Conservation (phyloP, 2,888 invertebrate species). For the Beris chalybata region DNA sequence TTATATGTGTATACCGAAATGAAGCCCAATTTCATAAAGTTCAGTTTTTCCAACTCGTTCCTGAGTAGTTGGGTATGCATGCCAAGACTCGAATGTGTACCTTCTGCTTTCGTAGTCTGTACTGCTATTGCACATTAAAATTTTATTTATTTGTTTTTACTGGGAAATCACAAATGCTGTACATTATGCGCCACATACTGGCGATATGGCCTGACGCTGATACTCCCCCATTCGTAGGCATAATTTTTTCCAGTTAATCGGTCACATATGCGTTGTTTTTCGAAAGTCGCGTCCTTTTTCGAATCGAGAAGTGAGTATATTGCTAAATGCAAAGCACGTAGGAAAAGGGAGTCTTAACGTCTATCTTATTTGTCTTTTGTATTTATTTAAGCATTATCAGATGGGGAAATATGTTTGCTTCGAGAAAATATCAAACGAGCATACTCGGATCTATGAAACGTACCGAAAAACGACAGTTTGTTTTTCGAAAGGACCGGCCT, state of each 20-base stretch:
- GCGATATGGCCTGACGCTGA: too few species aligned
- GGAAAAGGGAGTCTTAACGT: conserved; percentile 28
- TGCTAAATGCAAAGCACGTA: conserved; percentile 29
- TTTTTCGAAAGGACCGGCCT: conserved; percentile 6
- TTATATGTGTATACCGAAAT: too few species aligned
- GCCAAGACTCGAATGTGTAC: too few species aligned
- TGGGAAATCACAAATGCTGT: too few species aligned
- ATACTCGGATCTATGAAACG: conserved; percentile 10
- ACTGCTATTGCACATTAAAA: too few species aligned
- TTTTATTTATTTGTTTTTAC: too few species aligned
- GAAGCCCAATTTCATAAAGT: too few species aligned
- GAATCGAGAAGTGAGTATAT: background rate
- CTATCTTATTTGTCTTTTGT: conserved; percentile 32
- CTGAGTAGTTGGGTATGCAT: too few species aligned
- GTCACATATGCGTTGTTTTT: conserved; percentile 19
- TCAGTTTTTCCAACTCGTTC: too few species aligned
- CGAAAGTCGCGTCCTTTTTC: background rate
- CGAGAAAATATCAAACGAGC: conserved; percentile 29
- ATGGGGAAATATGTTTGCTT: conserved; percentile 27
- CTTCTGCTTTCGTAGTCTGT: too few species aligned
- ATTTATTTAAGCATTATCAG: conserved; percentile 32
- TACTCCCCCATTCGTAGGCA: conserved; percentile 3
- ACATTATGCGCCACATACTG: too few species aligned
- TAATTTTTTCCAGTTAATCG: conserved; percentile 31
- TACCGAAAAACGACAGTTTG: conserved; percentile 1